Conservation (phyloP, 2,113 vertebrate genomes). For the Equus przewalskii region DNA sequence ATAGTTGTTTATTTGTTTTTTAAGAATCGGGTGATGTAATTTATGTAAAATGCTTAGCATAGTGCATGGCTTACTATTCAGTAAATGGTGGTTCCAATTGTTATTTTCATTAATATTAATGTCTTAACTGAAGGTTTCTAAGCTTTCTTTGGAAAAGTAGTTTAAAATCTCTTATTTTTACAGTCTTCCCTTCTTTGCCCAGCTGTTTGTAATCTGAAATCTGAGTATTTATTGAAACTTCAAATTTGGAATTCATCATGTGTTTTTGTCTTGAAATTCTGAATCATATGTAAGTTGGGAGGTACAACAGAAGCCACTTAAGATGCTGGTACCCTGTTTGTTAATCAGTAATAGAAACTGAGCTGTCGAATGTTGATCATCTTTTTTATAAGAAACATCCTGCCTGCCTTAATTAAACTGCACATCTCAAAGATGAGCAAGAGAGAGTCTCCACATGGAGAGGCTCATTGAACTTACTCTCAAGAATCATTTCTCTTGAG, state of each 20-base stretch:
- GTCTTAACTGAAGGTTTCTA: conserved; percentile 40
- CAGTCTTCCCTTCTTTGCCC: background rate
- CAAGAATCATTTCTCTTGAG: conserved; percentile 24
- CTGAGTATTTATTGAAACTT: background rate
- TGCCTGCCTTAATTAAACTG: background rate
- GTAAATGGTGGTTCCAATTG: background rate
- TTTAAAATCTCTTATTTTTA: conserved; percentile 31
- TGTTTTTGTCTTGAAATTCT: conserved; percentile 50
- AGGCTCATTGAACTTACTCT: background rate
- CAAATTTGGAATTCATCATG: background rate
- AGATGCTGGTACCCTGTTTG: background rate
- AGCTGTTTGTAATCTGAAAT: conserved; percentile 40
- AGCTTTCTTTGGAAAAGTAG: conserved; percentile 53
- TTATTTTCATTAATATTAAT: conserved; percentile 23
- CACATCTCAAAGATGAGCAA: background rate
- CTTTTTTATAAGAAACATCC: background rate
- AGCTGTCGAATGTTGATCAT: background rate
- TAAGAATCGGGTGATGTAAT: background rate
- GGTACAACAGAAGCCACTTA: background rate
- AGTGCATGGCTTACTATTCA: background rate
- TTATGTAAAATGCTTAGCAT: background rate
- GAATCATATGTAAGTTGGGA: conserved; percentile 20
- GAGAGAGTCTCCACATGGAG: background rate
- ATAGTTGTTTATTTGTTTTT: background rate
- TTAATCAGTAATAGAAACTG: conserved; percentile 17